Conservation (phyloP, 2,888 invertebrate species). For the Baronia brevicornis region DNA sequence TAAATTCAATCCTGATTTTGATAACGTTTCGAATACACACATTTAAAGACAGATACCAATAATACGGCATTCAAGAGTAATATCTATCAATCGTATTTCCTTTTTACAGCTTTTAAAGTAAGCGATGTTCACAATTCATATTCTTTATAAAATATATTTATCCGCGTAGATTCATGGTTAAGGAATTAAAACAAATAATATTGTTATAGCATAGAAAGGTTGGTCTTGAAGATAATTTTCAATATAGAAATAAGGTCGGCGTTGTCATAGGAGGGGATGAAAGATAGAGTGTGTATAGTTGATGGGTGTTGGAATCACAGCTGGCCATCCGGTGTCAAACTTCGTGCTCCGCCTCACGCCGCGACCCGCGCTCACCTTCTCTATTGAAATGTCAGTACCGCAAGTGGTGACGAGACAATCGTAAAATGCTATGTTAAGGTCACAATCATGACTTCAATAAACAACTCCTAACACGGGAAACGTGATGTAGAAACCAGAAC, state of each 20-base stretch:
- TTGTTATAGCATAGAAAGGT: no score
- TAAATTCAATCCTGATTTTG: conserved; percentile 56
- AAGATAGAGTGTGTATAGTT: conserved; percentile 17
- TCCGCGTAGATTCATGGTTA: no score
- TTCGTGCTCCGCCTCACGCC: conserved; percentile 64
- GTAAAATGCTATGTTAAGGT: conserved; percentile 74
- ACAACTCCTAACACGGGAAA: conserved; percentile 68
- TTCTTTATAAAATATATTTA: no score
- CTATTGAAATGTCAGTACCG: conserved; percentile 73
- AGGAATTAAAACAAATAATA: no score
- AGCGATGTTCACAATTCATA: no score
- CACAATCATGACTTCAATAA: conserved; percentile 75
- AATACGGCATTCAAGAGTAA: conserved; percentile 27
- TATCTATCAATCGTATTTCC: conserved; percentile 39
- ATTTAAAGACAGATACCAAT: conserved; percentile 49
- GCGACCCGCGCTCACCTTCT: conserved; percentile 66
- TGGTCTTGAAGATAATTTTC: conserved; percentile 33
- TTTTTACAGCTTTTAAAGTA: conserved; percentile 27
- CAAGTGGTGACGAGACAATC: conserved; percentile 71
- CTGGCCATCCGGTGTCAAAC: conserved; percentile 38
- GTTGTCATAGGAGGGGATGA: conserved; percentile 21
- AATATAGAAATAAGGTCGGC: conserved; percentile 31
- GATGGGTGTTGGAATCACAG: conserved; percentile 21
- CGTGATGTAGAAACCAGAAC: conserved; percentile 59
- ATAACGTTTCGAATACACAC: conserved; percentile 59